Base-by-base conservation (phyloP, 2,888 invertebrate genomes). In the Melangyna quadrimaculata region DNA sequence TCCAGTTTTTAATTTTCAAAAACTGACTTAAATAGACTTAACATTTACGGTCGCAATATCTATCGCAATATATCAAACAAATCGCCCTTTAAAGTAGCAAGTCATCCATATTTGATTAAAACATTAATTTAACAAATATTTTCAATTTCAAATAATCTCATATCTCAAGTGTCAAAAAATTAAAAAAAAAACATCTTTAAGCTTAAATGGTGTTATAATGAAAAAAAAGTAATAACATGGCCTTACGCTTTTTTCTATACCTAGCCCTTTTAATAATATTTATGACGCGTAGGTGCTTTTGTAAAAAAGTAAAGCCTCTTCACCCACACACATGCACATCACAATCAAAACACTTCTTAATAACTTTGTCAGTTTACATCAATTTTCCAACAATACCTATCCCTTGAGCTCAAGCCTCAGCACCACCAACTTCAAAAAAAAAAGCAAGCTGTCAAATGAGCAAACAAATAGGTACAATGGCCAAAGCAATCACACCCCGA, bases 401-500 rank as follows among this genome's bases (percentile, higher is more conserved):
- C 14, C 14, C 4, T 24, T 9, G 7, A n/a, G 4, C n/a, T n/a
- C 6, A 14, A 7, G 3, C 27, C 14, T 27, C 1, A 53, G 6
- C 35, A 14, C 14, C 2, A 10, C 12, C 3, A 19, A 19, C 35
- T 9, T 10, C 43, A 7, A 27, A 22, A 22, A 17, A 7, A 27
- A 22, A 22, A 17, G 3, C 27, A 43, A 12, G 59, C 77, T 69
- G 69, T 77, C 70, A 63, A 78, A 70, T 53, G 53, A 63, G 37
- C 57, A 67, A 69, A 70, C 40, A 78, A 78, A 71, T 35, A n/a
- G n/a, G n/a, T n/a, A 35, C 24, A 63, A 55, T 43, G 14, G 5
- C 14, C 35, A 12, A 22, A 59, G 35, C 14, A 35, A 35, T 59
- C 14, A 63, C 63, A 55, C 48, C 12, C 17, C 35, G 17, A 53